phyloP scores from a whole-genome alignment of 2,113 vertebrate species.

The Budorcas taxicolor region DNA sequence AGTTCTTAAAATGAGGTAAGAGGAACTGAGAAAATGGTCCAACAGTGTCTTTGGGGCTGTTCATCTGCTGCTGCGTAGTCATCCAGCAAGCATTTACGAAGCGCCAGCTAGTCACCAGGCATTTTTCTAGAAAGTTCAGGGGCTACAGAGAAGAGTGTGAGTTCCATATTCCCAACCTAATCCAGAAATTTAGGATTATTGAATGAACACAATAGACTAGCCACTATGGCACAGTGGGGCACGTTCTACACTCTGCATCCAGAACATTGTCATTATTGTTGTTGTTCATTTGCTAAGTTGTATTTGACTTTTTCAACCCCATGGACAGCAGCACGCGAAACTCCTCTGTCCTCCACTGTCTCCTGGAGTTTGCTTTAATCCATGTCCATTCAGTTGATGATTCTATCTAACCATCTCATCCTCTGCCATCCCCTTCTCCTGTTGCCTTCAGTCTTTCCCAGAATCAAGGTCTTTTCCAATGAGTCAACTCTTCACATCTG shows the following conservation, averaged over 20 bases:
- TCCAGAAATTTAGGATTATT: background rate
- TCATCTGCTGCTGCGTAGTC: background rate
- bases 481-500: background rate
- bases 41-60: background rate
- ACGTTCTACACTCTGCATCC: fast-evolving
- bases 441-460: background rate
- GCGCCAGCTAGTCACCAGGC: background rate
- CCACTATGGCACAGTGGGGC: fast-evolving
- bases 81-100: background rate
- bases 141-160: background rate
- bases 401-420: background rate
- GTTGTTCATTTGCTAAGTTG: fast-evolving
- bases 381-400: background rate
- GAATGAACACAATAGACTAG: too few relatives aligned
- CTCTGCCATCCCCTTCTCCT: background rate
- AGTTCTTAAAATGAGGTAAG: slow-evolving; percentile 35
- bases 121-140: background rate
- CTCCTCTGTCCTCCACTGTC: background rate
- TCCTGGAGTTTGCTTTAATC: background rate
- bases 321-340: background rate
- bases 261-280: fast-evolving
- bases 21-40: background rate
- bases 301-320: background rate
- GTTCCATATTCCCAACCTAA: background rate
- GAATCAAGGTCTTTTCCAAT: background rate